A percentile compares a stretch with the other conserved stretches of the same genome.
phyloP scores from a whole-genome alignment of 1,140 invertebrate species.

The Pogonomyrmex californicus region DNA sequence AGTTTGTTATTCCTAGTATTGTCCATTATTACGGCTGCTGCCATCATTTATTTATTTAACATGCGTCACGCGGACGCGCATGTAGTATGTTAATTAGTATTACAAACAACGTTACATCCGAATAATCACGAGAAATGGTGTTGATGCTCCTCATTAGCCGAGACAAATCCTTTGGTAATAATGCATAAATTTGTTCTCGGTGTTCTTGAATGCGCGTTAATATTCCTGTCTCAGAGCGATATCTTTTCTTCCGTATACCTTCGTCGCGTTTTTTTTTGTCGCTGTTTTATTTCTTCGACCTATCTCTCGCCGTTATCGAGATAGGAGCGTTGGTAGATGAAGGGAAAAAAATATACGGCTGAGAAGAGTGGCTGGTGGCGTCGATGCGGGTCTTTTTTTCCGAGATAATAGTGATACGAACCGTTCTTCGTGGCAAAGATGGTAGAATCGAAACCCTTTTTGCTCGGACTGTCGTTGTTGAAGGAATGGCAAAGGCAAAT shows the following conservation, averaged over 20 bases:
- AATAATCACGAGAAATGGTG: constrained; percentile 42
- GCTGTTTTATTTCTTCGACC: constrained; percentile 2
- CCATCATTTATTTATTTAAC: constrained; percentile 52
- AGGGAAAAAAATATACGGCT: constrained; percentile 14
- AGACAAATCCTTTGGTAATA: constrained; percentile 5
- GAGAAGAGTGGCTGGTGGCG: constrained; percentile 2
- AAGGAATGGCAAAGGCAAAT: constrained; percentile 34
- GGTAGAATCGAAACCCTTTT: constrained; percentile 17
- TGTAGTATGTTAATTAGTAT: constrained; percentile 53
- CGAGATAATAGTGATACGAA: constrained; percentile 51
- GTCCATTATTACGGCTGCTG: constrained; percentile 46
- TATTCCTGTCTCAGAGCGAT: not conserved
- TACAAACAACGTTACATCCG: constrained; percentile 18
- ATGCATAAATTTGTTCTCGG: constrained; percentile 29
- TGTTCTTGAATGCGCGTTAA: not conserved
- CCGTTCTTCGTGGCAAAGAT: constrained; percentile 4
- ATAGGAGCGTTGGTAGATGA: not conserved
- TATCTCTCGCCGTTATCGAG: constrained; percentile 31
- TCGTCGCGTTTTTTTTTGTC: not conserved
- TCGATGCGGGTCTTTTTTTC: constrained; percentile 11
- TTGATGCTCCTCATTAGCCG: not conserved
- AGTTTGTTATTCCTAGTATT: constrained; percentile 21
- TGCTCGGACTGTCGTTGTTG: not conserved
- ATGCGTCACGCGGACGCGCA: constrained; percentile 13
- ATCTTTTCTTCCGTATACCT: not conserved